Base-by-base conservation (phyloP, 2,113 vertebrate species). In the Oncorhynchus nerka region DNA sequence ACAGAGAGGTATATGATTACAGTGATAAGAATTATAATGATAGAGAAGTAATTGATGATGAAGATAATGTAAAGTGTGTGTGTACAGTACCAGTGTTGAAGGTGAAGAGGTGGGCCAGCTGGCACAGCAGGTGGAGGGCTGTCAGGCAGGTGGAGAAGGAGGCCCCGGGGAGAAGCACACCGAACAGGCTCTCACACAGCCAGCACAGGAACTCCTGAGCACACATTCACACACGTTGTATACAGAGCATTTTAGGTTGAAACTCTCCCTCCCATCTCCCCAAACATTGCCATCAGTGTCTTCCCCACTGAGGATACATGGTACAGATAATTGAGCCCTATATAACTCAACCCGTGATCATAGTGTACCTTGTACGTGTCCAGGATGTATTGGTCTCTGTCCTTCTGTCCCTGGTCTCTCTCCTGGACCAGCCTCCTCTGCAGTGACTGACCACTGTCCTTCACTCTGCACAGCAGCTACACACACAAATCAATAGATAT, bases 61-160 rank as follows among this genome's bases (percentile, higher is more conserved):
- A 28, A 28, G 28, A 28, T 28, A 3, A 49, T 13, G 34, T 1
- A 3, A 19, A 39, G 39, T 4, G 59, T 2, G 62, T 51, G 49
- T 55, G 9, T 45, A 45, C 39, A 51, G 59, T 89, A 95, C 94
- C 94, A 1, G 86, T 77, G 79, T 67, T 86, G 83, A 94, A 94
- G 74, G 87, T 87, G 82, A 97, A 97, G 84, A 94, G 87, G 78
- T 97, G 95, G 61, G 94, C 95, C 81, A 97, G 79, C 34, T 94
- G 91, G 67, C 92, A 92, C 87, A 99, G 94, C 88, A 99, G 91
- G 84, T 93, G 95, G 68, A 99, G 91, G 48, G 94, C 92, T 86
- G 94, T 94, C 82, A 98, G 93, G 84, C 94, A 95, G 70, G 95
- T 96, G 68, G 96, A 93, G 81, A 97, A 97, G 1, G 96, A 98